Conservation (phyloP, 2,113 vertebrate genomes). For the Kobus ellipsiprymnus region DNA sequence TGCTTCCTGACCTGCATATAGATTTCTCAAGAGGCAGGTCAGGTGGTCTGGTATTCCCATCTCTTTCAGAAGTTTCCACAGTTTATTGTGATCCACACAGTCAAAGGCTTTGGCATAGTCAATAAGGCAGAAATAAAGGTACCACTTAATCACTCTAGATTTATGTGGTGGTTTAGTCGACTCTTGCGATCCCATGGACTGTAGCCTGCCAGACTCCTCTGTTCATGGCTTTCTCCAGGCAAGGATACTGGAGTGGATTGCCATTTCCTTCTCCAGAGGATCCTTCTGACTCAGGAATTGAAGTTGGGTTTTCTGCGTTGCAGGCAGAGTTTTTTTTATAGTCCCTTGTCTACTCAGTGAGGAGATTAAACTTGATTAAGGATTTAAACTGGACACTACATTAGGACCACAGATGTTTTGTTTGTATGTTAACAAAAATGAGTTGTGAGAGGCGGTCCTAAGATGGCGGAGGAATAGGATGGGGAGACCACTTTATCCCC, state of each 20-base stretch:
- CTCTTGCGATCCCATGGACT: not conserved
- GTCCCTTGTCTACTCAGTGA: not conserved
- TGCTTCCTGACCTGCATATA: too few relatives aligned
- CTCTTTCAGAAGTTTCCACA: too few relatives aligned
- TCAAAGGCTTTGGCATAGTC: too few relatives aligned
- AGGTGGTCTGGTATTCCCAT: too few relatives aligned
- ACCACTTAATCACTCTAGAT: not conserved
- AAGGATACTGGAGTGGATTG: not conserved
- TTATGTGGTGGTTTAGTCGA: not conserved
- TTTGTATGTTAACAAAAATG: not conserved
- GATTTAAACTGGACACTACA: not conserved
- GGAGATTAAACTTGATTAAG: not conserved
- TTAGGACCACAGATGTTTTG: not conserved
- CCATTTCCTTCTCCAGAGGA: not conserved
- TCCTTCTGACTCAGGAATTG: not conserved
- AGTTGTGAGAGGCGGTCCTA: not conserved
- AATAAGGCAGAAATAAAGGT: not conserved
- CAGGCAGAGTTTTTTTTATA: not conserved
- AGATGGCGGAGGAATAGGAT: not conserved
- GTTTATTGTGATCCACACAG: too few relatives aligned
- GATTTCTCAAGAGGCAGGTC: too few relatives aligned
- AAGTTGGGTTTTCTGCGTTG: not conserved
- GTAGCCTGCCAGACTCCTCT: not conserved
- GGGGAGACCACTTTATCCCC: not conserved
- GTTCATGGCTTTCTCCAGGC: not conserved